Evolutionary conservation across 2,888 invertebrate species (phyloP).

Genomic region (Eupithecia insigniata): DNA sequence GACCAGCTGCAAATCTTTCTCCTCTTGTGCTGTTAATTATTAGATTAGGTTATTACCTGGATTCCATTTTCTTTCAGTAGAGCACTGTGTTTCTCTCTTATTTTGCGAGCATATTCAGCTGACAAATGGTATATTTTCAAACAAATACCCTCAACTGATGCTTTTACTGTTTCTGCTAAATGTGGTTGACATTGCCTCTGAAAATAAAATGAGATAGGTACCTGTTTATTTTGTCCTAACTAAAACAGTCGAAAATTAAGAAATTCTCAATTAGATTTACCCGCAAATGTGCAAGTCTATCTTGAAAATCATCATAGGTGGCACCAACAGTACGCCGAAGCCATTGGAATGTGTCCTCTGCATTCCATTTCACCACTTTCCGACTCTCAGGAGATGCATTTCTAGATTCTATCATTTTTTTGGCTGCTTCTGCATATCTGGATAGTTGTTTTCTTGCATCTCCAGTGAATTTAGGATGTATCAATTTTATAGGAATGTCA

Average conservation of each 20-base stretch:
- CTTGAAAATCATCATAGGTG: slow-evolving; percentile 96
- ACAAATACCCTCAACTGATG: slow-evolving; percentile 97
- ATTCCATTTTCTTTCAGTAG: slow-evolving; percentile 95
- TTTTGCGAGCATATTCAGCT: slow-evolving; percentile 95
- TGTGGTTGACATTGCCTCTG: slow-evolving; percentile 97
- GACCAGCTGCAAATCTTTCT: background rate
- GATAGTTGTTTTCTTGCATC: slow-evolving; percentile 97
- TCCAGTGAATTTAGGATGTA: slow-evolving; percentile 97
- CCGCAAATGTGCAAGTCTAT: slow-evolving; percentile 94
- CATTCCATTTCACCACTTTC: slow-evolving; percentile 99
- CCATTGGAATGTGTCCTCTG: slow-evolving; percentile 99
- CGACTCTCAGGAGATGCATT: slow-evolving; percentile 96
- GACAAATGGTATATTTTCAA: slow-evolving; percentile 96
- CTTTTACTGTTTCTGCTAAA: slow-evolving; percentile 96
- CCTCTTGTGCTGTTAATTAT: background rate
- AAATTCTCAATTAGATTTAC: slow-evolving; percentile 51
- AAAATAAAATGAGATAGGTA: slow-evolving; percentile 48
- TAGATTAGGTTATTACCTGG: slow-evolving; percentile 59
- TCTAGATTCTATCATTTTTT: slow-evolving; percentile 97
- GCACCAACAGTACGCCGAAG: slow-evolving; percentile 95
- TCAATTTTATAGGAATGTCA: slow-evolving; percentile 97
- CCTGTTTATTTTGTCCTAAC: background rate
- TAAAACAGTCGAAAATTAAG: background rate
- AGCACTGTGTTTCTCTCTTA: slow-evolving; percentile 93
- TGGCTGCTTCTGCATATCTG: slow-evolving; percentile 97